Conservation (phyloP, 2,888 invertebrate genomes). For the Alcis repandata region DNA sequence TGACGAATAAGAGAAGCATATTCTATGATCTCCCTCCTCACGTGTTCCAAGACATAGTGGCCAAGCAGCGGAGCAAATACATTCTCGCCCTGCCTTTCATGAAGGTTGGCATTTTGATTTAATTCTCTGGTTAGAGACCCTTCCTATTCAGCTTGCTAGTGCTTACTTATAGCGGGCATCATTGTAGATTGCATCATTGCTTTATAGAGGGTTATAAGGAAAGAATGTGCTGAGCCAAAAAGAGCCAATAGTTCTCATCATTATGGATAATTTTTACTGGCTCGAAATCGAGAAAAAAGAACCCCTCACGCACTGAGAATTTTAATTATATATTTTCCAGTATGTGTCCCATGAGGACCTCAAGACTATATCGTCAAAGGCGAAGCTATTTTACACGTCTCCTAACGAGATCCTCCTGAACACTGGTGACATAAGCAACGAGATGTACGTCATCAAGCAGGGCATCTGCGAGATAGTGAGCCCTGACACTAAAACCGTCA, state of each 20-base stretch:
- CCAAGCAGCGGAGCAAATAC: conserved; percentile 71
- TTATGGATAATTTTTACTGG: no score
- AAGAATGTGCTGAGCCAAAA: no score
- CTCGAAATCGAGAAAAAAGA: no score
- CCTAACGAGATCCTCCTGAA: conserved; percentile 75
- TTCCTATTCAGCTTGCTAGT: no score
- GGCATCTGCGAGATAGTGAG: conserved; percentile 74
- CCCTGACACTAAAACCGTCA: conserved; percentile 59
- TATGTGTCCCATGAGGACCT: conserved; percentile 67
- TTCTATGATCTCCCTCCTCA: conserved; percentile 75
- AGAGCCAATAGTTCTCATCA: no score
- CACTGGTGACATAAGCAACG: conserved; percentile 75
- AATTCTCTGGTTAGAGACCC: no score
- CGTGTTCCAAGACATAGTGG: conserved; percentile 73
- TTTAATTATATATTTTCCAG: conserved; percentile 49
- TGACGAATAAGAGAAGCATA: conserved; percentile 67
- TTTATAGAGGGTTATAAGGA: no score
- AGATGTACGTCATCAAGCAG: conserved; percentile 73
- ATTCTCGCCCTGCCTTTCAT: conserved; percentile 71
- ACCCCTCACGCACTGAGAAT: not conserved
- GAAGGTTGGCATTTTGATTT: conserved; percentile 57
- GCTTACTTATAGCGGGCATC: no score
- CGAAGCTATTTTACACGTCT: conserved; percentile 69
- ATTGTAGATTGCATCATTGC: no score
- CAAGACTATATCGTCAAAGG: conserved; percentile 64